These are phyloP conservation scores for Triops longicaudatus DNA, from an alignment of 1,140 invertebrate species.

Conservation along the genomic window DNA sequence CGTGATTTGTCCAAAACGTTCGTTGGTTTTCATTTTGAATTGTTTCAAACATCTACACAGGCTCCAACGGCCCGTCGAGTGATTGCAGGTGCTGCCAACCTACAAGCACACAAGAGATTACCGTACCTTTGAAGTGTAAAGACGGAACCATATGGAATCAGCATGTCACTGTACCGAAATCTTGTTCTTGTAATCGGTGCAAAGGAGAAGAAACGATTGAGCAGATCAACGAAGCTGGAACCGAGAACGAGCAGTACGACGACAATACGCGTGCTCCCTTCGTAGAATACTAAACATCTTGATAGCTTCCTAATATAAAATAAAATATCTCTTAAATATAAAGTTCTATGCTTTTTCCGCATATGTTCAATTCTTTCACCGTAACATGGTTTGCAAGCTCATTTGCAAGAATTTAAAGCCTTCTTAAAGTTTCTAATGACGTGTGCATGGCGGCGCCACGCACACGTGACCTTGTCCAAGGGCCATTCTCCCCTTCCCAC, in stretches of 20 bases:
- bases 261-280: background rate
- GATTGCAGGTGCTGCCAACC: conserved; percentile 33
- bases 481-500: background rate
- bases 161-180: conserved; percentile 14
- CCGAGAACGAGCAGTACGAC: background rate
- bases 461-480: background rate
- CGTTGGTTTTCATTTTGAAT: background rate
- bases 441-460: background rate
- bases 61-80: conserved; percentile 23
- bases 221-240: background rate
- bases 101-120: conserved; percentile 30
- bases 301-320: background rate
- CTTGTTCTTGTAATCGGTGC: conserved; percentile 18
- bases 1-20: background rate
- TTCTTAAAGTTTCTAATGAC: background rate
- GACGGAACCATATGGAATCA: conserved; percentile 30
- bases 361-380: too few species aligned
- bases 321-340: too few species aligned
- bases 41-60: background rate
- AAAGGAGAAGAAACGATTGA: background rate
- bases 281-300: background rate
- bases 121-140: conserved; percentile 30
- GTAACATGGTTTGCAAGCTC: too few species aligned
- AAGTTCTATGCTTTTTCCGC: too few species aligned
- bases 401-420: too few species aligned